Percentiles rank a stretch among this genome's conserved stretches.
Evolutionary conservation across 2,797 vertebrate genomes (phyloP).

Genomic region (Oryzias sinensis): DNA sequence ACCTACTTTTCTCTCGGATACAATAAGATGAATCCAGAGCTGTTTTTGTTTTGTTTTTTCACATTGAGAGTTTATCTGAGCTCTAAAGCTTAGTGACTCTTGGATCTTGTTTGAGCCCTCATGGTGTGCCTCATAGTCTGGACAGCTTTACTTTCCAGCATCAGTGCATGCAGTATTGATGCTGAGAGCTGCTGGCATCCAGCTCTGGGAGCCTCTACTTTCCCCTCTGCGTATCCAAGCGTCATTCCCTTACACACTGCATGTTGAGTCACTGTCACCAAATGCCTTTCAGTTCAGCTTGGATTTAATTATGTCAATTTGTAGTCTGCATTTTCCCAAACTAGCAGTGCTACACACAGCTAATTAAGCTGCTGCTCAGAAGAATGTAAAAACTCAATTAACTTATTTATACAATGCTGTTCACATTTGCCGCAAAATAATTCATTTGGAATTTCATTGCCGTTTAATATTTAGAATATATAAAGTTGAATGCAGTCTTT

Average conservation of each 20-base stretch:
- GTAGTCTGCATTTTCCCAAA: constrained; percentile 38
- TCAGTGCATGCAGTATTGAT: constrained; percentile 68
- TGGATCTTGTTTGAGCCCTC: constrained; percentile 65
- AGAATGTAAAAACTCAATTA: constrained; percentile 38
- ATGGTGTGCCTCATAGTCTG: constrained; percentile 59
- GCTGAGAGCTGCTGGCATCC: constrained; percentile 63
- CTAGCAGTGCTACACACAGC: constrained; percentile 43
- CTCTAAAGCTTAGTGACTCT: constrained; percentile 55
- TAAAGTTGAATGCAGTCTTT: constrained; percentile 15
- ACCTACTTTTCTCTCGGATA: constrained; percentile 63
- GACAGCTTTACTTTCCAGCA: constrained; percentile 56
- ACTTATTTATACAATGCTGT: constrained; percentile 40
- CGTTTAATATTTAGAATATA: constrained; percentile 16
- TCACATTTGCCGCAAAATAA: constrained; percentile 11
- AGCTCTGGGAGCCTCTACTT: constrained; percentile 43
- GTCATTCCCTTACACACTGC: constrained; percentile 24
- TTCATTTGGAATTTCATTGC: constrained; percentile 12
- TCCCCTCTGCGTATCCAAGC: constrained; percentile 40
- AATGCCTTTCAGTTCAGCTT: constrained; percentile 31
- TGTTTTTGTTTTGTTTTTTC: constrained; percentile 43
- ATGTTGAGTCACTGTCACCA: constrained; percentile 42
- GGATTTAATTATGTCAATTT: constrained; percentile 63
- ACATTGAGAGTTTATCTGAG: constrained; percentile 57
- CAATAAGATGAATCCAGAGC: constrained; percentile 58
- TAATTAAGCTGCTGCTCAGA: constrained; percentile 66